A percentile compares a stretch with the other conserved stretches of the same genome.
phyloP scores from a whole-genome alignment of 2,888 invertebrate species.

The Lithophane socia region DNA sequence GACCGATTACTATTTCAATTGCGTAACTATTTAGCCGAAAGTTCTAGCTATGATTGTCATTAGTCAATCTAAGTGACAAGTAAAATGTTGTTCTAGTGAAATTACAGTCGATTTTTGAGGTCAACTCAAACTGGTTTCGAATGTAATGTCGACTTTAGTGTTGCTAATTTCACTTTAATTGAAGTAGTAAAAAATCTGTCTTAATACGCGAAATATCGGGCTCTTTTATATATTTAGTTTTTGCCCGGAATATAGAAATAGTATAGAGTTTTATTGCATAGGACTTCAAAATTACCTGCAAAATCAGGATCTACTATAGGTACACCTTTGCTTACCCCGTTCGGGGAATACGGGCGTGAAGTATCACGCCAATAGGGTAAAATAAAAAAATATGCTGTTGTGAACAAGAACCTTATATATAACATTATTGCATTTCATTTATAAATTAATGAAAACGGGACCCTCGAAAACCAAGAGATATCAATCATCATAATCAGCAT shows the following conservation, averaged over 20 bases:
- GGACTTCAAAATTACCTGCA: not conserved
- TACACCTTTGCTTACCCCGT: not conserved
- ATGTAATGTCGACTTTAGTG: not conserved
- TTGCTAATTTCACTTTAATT: constrained; percentile 32
- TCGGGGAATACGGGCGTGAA: not conserved
- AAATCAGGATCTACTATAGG: not conserved
- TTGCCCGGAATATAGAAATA: too few relatives aligned
- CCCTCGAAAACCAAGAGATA: not conserved
- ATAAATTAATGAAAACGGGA: not conserved
- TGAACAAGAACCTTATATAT: not conserved
- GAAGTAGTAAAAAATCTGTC: not conserved
- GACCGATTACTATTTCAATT: constrained; percentile 33
- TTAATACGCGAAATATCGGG: not conserved
- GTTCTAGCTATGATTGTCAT: constrained; percentile 13
- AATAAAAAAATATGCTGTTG: too few relatives aligned
- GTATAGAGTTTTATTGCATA: not conserved
- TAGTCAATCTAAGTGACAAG: constrained; percentile 39
- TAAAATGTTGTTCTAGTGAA: constrained; percentile 15
- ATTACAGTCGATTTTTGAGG: not conserved
- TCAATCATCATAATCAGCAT: not conserved
- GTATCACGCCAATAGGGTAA: too few relatives aligned
- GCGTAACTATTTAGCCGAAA: constrained; percentile 41
- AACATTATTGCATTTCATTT: not conserved
- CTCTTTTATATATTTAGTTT: not conserved
- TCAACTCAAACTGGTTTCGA: constrained; percentile 26